Conservation (phyloP, 1,140 invertebrate genomes). For the Drosophila insularis region DNA sequence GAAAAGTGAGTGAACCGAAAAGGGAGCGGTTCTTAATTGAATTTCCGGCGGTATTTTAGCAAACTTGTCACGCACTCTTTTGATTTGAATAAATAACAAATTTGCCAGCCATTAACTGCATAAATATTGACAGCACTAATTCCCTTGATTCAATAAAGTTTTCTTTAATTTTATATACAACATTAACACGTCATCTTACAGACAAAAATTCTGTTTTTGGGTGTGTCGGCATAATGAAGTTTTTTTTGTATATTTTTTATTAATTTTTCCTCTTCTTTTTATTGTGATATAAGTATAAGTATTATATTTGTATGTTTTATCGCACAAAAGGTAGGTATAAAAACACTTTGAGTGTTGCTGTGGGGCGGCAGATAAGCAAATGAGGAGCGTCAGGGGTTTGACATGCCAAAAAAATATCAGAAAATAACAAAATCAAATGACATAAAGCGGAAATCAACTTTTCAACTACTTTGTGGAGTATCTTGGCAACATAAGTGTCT, state of each 20-base stretch:
- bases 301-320: slow-evolving; percentile 23
- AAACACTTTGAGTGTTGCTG: slow-evolving; percentile 36
- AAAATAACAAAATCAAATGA: slow-evolving; percentile 50
- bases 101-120: slow-evolving; percentile 9
- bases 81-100: slow-evolving; percentile 2
- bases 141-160: slow-evolving; percentile 5
- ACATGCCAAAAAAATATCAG: slow-evolving; percentile 19
- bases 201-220: slow-evolving; percentile 1
- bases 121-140: slow-evolving; percentile 16
- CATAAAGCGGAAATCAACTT: slow-evolving; percentile 56
- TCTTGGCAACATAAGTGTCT: slow-evolving; percentile 36
- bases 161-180: neutral
- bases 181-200: slow-evolving; percentile 3
- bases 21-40: slow-evolving; percentile 37
- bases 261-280: neutral
- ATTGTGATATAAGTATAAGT: neutral
- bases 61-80: slow-evolving; percentile 15
- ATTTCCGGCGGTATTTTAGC: slow-evolving; percentile 3
- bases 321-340: slow-evolving; percentile 35
- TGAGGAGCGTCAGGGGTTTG: slow-evolving; percentile 24
- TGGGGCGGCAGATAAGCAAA: slow-evolving; percentile 49
- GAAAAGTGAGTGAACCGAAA: slow-evolving; percentile 21
- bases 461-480: slow-evolving; percentile 36
- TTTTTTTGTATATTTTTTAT: neutral
- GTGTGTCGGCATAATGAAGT: slow-evolving; percentile 1